A percentile compares a stretch with the other conserved stretches of the same genome.
Conservation (phyloP, 2,888 invertebrate species). For the Drosophila lacicola region DNA sequence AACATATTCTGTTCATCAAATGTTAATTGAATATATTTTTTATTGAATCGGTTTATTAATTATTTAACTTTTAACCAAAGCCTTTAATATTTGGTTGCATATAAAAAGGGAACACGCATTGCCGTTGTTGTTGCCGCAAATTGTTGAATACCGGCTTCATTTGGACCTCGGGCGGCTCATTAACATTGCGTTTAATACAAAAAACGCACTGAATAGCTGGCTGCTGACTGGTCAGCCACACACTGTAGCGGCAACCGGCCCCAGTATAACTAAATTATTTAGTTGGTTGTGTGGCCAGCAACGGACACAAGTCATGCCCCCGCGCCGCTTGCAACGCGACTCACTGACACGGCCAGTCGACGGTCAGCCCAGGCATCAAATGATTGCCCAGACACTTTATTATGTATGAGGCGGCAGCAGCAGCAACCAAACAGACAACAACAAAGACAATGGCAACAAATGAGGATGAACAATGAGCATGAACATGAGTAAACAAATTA, state of each 20-base stretch:
- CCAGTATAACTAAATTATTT: conserved; percentile 78
- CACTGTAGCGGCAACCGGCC: conserved; percentile 39
- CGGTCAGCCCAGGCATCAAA: conserved; percentile 62
- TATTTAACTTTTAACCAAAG: too few relatives aligned
- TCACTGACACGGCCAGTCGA: conserved; percentile 62
- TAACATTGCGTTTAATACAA: conserved; percentile 58
- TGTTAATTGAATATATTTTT: too few relatives aligned
- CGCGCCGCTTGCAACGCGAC: conserved; percentile 38
- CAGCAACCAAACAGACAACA: conserved; percentile 34
- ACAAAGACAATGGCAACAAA: conserved; percentile 38
- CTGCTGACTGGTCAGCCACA: conserved; percentile 54
- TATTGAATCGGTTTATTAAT: too few relatives aligned
- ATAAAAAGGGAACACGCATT: not conserved
- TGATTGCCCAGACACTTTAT: conserved; percentile 81
- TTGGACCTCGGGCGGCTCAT: conserved; percentile 52
- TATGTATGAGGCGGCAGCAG: conserved; percentile 70
- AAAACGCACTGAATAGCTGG: conserved; percentile 60
- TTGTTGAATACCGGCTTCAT: conserved; percentile 16
- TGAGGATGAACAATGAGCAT: conserved; percentile 72
- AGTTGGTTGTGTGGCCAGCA: conserved; percentile 65
- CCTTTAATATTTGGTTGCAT: not conserved
- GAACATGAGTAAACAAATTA: conserved; percentile 75
- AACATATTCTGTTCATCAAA: too few relatives aligned
- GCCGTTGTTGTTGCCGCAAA: conserved; percentile 1
- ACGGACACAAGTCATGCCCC: conserved; percentile 50